Conservation (phyloP, 2,888 invertebrate species). For the Morinoia aosen region DNA sequence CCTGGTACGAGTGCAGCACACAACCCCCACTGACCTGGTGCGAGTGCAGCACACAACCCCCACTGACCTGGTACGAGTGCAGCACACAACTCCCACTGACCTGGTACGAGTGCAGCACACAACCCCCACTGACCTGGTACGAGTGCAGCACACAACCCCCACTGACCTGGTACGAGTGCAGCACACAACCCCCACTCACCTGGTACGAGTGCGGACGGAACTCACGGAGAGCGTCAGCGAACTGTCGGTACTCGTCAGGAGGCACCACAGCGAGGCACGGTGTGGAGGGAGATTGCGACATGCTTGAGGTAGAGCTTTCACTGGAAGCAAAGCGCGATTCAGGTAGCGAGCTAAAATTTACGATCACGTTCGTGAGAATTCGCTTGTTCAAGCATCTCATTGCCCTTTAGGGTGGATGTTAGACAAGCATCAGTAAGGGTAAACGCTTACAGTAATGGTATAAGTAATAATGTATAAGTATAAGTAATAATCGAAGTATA, state of each 20-base stretch:
- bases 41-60: background rate
- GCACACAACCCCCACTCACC: background rate
- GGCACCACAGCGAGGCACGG: background rate
- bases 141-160: background rate
- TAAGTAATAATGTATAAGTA: too few species aligned
- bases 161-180: background rate
- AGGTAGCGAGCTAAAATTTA: background rate
- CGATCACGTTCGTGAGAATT: background rate
- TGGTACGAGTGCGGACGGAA: background rate
- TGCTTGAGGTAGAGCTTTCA: background rate
- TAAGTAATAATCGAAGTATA: background rate
- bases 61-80: background rate
- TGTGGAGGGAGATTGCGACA: background rate
- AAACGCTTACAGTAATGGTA: background rate
- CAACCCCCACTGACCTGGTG: background rate
- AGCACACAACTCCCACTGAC: background rate
- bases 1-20: background rate
- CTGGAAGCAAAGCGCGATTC: background rate
- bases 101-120: background rate
- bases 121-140: background rate
- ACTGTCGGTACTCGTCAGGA: background rate
- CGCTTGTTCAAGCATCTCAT: background rate
- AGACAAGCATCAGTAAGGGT: background rate
- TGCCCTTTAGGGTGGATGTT: background rate
- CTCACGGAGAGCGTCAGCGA: slow-evolving; percentile 13